Percentiles rank a stretch among this genome's conserved stretches.
Evolutionary conservation across 1,140 invertebrate species (phyloP).

Genomic region (Geopemphigus sp.): DNA sequence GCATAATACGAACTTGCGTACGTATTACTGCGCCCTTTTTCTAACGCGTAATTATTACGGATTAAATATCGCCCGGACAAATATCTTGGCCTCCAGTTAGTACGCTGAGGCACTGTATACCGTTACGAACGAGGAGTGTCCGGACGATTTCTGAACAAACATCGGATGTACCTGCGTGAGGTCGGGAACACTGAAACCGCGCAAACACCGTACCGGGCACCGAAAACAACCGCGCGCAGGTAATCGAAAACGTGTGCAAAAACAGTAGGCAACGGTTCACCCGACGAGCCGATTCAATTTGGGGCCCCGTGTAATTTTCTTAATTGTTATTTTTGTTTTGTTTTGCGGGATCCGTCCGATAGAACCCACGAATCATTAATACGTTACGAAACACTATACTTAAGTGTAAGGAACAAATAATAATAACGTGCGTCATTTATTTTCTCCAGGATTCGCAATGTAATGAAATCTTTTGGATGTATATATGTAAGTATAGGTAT

Average conservation of each 20-base stretch:
- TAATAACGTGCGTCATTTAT: slow-evolving; percentile 5
- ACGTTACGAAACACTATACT: slow-evolving; percentile 8
- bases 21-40: too few relatives aligned
- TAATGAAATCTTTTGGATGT: neutral
- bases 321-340: slow-evolving; percentile 28
- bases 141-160: neutral
- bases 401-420: slow-evolving; percentile 2
- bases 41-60: too few relatives aligned
- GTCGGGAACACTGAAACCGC: slow-evolving; percentile 1
- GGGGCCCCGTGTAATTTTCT: slow-evolving; percentile 16
- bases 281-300: neutral
- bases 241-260: slow-evolving; percentile 34
- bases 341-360: neutral
- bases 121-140: neutral
- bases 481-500: too few relatives aligned
- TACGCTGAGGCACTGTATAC: too few relatives aligned
- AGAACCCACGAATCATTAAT: neutral
- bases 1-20: too few relatives aligned
- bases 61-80: too few relatives aligned
- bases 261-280: slow-evolving; percentile 13
- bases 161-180: neutral
- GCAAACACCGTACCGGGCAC: neutral
- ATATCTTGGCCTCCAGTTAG: too few relatives aligned
- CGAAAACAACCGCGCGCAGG: neutral
- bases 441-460: neutral